Percentiles rank a stretch among this genome's conserved stretches.
These are phyloP conservation scores for Erythrolamprus reginae DNA, from an alignment of 2,113 vertebrate genomes.

Conservation along the genomic window DNA sequence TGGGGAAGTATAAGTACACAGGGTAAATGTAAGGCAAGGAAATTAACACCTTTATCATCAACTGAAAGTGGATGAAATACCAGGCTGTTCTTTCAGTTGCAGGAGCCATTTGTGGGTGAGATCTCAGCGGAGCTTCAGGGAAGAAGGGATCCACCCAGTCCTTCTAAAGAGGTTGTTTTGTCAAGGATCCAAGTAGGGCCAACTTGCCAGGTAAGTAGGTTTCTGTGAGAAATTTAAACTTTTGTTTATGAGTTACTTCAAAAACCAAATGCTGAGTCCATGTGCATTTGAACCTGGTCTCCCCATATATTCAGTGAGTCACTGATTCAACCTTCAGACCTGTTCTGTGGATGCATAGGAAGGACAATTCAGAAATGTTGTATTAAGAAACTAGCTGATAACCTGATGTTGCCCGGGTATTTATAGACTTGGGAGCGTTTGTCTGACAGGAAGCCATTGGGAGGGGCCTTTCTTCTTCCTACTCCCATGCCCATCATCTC, in stretches of 20 bases:
- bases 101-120: not conserved
- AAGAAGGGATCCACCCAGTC: not conserved
- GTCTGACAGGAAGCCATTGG: too few relatives aligned
- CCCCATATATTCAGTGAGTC: not conserved
- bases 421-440: too few relatives aligned
- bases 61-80: not conserved
- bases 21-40: not conserved
- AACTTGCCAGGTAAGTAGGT: not conserved
- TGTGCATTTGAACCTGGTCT: not conserved
- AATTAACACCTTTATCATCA: not conserved
- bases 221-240: not conserved
- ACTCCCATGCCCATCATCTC: too few relatives aligned
- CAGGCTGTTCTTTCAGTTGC: not conserved
- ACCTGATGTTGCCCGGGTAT: too few relatives aligned
- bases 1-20: not conserved
- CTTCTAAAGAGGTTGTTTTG: not conserved
- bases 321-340: not conserved
- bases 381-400: not conserved
- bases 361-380: not conserved
- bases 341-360: not conserved
- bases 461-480: too few relatives aligned
- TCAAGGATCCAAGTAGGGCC: not conserved
- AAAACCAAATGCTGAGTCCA: not conserved
- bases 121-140: not conserved
- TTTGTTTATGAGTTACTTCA: not conserved